Evolutionary conservation across 1,140 invertebrate species (phyloP).

Genomic region (Archegozetes longisetosus): DNA sequence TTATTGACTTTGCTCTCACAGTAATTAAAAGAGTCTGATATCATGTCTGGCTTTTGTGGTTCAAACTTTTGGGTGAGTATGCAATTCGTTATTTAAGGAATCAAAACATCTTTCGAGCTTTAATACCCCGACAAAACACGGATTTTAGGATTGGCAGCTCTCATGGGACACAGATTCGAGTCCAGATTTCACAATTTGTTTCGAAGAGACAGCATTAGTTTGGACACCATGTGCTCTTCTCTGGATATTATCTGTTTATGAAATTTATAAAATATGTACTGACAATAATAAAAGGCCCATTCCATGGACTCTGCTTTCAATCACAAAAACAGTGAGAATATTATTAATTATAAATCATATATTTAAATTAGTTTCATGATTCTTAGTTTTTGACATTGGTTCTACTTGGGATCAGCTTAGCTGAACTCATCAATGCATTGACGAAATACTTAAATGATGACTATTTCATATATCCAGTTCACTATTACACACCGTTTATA

Average conservation of each 20-base stretch:
- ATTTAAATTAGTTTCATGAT: neutral
- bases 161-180: slow-evolving; percentile 55
- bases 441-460: too few relatives aligned
- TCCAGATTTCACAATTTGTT: slow-evolving; percentile 70
- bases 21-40: too few relatives aligned
- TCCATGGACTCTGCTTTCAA: neutral
- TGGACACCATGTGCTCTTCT: slow-evolving; percentile 77
- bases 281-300: neutral
- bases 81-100: too few relatives aligned
- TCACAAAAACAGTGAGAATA: neutral
- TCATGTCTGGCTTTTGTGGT: too few relatives aligned
- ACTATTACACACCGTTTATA: slow-evolving; percentile 8
- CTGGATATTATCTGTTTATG: slow-evolving; percentile 38
- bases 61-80: too few relatives aligned
- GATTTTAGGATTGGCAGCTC: slow-evolving; percentile 45
- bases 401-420: neutral
- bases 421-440: neutral
- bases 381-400: slow-evolving; percentile 3
- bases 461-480: too few relatives aligned
- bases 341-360: neutral
- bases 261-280: neutral
- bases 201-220: slow-evolving; percentile 66
- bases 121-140: too few relatives aligned
- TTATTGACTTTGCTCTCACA: too few relatives aligned
- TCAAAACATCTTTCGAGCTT: too few relatives aligned